A percentile compares a stretch with the other conserved stretches of the same genome.
Conservation (phyloP, 2,888 invertebrate genomes). For the Idaea biselata region DNA sequence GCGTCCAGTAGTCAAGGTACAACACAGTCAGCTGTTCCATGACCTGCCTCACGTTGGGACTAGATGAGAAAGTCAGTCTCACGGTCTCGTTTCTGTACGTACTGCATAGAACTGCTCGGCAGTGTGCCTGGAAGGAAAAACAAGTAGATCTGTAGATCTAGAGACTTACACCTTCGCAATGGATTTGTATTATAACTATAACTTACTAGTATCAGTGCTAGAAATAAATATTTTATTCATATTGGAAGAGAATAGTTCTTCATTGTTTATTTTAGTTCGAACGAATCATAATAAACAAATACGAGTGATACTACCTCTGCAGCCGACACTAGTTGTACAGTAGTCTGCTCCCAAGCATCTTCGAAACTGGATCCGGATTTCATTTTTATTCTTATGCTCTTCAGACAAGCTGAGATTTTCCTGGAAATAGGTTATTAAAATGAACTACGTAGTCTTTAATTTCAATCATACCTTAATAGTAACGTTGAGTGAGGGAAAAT, state of each 20-base stretch:
- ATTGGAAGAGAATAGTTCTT: not conserved
- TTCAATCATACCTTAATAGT: too few relatives aligned
- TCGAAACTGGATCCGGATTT: conserved; percentile 83
- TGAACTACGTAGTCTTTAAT: too few relatives aligned
- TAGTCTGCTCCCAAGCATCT: conserved; percentile 91
- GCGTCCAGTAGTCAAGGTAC: conserved; percentile 87
- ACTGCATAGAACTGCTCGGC: conserved; percentile 88
- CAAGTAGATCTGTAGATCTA: too few relatives aligned
- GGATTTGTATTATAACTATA: too few relatives aligned
- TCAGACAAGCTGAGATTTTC: conserved; percentile 84
- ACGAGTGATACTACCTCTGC: conserved; percentile 83
- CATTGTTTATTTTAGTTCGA: not conserved
- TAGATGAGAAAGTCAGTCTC: conserved; percentile 69
- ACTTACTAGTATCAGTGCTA: too few relatives aligned
- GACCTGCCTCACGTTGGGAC: conserved; percentile 82
- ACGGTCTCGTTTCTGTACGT: conserved; percentile 82
- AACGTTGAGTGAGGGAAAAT: too few relatives aligned
- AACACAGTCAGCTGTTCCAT: conserved; percentile 86
- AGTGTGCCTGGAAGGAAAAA: conserved; percentile 83
- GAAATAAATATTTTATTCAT: too few relatives aligned
- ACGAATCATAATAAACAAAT: too few relatives aligned
- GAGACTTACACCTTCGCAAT: too few relatives aligned
- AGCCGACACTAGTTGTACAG: conserved; percentile 89
- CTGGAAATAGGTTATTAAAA: conserved; percentile 51
- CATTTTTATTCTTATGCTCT: conserved; percentile 83